Percentiles rank a stretch among this genome's conserved stretches.
These are phyloP conservation scores for Chiroxiphia lanceolata DNA, from an alignment of 2,797 vertebrate species.

Conservation along the genomic window DNA sequence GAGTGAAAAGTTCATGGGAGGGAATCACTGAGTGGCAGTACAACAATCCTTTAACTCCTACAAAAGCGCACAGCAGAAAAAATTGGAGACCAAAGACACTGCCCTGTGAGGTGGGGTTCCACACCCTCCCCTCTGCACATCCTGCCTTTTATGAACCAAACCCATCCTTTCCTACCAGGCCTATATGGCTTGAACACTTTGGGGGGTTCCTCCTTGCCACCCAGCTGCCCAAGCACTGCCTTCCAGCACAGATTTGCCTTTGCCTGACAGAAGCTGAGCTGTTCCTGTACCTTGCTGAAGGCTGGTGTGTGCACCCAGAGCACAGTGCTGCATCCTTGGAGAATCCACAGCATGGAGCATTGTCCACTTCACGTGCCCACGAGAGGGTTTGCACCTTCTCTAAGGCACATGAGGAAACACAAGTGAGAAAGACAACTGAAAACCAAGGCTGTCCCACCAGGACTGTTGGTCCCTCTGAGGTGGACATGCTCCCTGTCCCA, in stretches of 20 bases:
- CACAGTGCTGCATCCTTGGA: neutral
- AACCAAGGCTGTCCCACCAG: neutral
- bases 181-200: neutral
- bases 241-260: neutral
- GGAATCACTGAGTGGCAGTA: neutral
- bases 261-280: neutral
- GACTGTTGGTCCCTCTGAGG: neutral
- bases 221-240: neutral
- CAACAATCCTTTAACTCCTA: neutral
- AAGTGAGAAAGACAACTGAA: neutral
- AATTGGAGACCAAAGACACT: neutral
- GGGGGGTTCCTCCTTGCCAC: neutral
- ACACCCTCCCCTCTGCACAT: neutral
- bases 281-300: neutral
- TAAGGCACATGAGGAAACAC: neutral
- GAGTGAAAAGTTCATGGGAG: conserved; percentile 2
- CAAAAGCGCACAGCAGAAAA: rapidly evolving
- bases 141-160: neutral
- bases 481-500: neutral
- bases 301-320: neutral
- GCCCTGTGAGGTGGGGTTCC: neutral
- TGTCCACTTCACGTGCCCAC: neutral
- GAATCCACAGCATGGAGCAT: neutral
- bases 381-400: neutral
- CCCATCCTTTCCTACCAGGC: neutral